phyloP scores from a whole-genome alignment of 2,888 invertebrate genomes.

The Metallyticus violacea region DNA sequence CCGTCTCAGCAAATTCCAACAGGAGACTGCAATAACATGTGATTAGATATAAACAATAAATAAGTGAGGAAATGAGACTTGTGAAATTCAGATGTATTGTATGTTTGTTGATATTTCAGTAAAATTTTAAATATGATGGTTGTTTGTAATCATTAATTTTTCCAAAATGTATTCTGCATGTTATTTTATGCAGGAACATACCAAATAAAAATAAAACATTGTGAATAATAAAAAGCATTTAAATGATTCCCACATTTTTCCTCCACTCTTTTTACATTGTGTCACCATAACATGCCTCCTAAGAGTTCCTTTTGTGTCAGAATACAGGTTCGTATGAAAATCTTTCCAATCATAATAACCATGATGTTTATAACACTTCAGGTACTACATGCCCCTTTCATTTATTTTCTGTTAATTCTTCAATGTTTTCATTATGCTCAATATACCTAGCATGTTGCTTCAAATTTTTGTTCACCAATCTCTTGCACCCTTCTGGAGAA shows the following conservation, averaged over 20 bases:
- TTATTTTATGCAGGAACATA: slow-evolving; percentile 31
- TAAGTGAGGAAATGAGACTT: slow-evolving; percentile 30
- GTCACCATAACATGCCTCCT: too few relatives aligned
- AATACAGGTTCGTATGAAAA: not conserved
- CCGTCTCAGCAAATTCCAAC: not conserved
- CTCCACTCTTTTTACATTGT: not conserved
- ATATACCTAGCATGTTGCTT: too few relatives aligned
- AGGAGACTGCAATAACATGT: slow-evolving; percentile 30
- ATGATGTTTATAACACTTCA: too few relatives aligned
- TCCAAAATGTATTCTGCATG: slow-evolving; percentile 32
- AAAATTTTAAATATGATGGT: slow-evolving; percentile 35
- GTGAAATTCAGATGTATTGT: slow-evolving; percentile 28
- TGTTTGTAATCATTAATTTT: slow-evolving; percentile 34
- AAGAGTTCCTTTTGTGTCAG: not conserved
- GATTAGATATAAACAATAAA: slow-evolving; percentile 29
- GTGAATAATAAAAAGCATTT: not conserved
- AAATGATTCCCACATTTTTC: not conserved
- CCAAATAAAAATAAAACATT: slow-evolving; percentile 22
- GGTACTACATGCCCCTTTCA: too few relatives aligned
- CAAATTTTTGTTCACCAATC: too few relatives aligned
- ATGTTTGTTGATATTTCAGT: slow-evolving; percentile 36
- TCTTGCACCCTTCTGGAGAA: too few relatives aligned
- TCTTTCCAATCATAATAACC: too few relatives aligned
- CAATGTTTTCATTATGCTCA: too few relatives aligned
- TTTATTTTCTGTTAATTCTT: too few relatives aligned